Percentiles rank a stretch among this genome's conserved stretches.
These are phyloP conservation scores for Meandrusa payeni DNA, from an alignment of 2,888 invertebrate species.

Conservation along the genomic window DNA sequence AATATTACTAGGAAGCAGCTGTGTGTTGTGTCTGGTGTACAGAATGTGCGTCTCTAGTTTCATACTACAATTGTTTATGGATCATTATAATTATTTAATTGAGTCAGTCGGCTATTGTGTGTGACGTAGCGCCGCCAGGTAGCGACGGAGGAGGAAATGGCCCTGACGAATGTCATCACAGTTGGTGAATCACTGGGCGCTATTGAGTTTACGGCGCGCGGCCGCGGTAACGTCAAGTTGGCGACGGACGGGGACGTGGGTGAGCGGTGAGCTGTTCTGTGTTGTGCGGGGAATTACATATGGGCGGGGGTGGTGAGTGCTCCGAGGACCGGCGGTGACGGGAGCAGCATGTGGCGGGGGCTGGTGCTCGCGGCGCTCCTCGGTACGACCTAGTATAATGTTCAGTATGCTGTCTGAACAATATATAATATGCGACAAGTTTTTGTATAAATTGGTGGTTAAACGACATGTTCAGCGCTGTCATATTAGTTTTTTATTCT, in stretches of 20 bases:
- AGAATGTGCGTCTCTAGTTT: too few species aligned
- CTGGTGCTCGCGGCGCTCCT: background rate
- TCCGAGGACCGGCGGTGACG: too few species aligned
- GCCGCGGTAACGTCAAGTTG: background rate
- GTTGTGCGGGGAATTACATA: too few species aligned
- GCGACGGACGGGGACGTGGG: background rate
- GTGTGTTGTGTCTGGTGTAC: too few species aligned
- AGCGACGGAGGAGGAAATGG: slow-evolving; percentile 27
- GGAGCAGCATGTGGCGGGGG: background rate
- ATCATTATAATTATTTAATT: slow-evolving; percentile 24
- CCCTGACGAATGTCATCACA: slow-evolving; percentile 24
- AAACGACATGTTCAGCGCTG: too few species aligned
- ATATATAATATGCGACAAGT: too few species aligned
- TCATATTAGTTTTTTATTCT: too few species aligned
- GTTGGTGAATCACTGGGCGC: slow-evolving; percentile 53
- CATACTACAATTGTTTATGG: too few species aligned
- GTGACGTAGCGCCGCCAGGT: slow-evolving; percentile 25
- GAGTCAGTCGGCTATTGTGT: slow-evolving; percentile 25
- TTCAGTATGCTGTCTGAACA: too few species aligned
- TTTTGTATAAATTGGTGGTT: too few species aligned
- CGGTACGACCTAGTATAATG: background rate
- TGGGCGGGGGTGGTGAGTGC: background rate
- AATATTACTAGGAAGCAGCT: too few species aligned
- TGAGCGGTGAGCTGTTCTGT: too few species aligned
- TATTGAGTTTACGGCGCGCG: slow-evolving; percentile 1